These are phyloP conservation scores for Rousettus madagascariensis DNA, from an alignment of 2,797 vertebrate species.

Conservation along the genomic window DNA sequence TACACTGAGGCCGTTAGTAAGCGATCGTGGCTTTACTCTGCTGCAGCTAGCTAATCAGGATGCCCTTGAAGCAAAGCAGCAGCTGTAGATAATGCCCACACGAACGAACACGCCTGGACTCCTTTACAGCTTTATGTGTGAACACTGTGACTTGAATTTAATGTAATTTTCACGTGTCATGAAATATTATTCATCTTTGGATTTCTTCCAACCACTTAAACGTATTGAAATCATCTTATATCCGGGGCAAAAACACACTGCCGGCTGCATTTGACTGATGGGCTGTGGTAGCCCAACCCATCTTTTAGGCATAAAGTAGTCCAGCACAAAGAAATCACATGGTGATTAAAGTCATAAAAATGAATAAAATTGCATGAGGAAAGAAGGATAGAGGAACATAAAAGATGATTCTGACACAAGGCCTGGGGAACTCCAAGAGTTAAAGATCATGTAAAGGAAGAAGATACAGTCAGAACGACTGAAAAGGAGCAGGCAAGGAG, in stretches of 20 bases:
- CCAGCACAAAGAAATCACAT: background rate
- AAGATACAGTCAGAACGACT: background rate
- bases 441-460: background rate
- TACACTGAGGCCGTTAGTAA: background rate
- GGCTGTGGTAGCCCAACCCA: background rate
- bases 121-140: background rate
- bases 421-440: background rate
- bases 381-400: background rate
- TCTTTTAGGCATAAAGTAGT: background rate
- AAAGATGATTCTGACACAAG: background rate
- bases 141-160: background rate
- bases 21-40: background rate
- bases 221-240: background rate
- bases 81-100: background rate
- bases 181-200: background rate
- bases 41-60: background rate
- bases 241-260: background rate
- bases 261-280: background rate
- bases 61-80: background rate
- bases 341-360: background rate
- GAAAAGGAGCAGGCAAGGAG: background rate
- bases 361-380: background rate
- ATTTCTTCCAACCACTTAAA: background rate
- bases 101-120: background rate
- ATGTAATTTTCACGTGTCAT: background rate